A percentile compares a stretch with the other conserved stretches of the same genome.
These are phyloP conservation scores for Thereva nobilitata DNA, from an alignment of 2,888 invertebrate genomes.

Conservation along the genomic window DNA sequence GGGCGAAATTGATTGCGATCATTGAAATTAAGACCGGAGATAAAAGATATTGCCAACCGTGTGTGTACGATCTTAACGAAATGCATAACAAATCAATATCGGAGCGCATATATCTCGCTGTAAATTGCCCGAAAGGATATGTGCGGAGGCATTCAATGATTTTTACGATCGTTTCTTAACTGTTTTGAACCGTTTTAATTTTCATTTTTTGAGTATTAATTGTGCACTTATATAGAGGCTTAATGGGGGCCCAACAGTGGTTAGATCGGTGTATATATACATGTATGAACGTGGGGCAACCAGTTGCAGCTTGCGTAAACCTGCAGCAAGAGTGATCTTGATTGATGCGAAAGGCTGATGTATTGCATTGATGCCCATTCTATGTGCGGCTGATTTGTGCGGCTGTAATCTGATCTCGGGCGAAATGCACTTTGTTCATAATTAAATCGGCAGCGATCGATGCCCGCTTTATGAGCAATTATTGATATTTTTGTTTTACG, in stretches of 20 bases:
- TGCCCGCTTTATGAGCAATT: too few species aligned
- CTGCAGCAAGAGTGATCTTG: too few species aligned
- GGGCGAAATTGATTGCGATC: slow-evolving; percentile 28
- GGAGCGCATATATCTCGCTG: slow-evolving; percentile 17
- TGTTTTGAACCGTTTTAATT: slow-evolving; percentile 20
- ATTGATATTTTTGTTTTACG: too few species aligned
- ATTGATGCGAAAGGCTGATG: too few species aligned
- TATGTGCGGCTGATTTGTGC: too few species aligned
- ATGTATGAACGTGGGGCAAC: too few species aligned
- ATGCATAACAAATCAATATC: slow-evolving; percentile 33
- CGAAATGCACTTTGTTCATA: too few species aligned
- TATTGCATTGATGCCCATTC: too few species aligned
- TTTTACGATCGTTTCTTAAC: slow-evolving; percentile 32
- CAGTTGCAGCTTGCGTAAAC: too few species aligned
- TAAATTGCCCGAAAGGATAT: slow-evolving; percentile 26
- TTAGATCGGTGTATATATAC: background rate
- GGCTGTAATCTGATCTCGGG: too few species aligned
- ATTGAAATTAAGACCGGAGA: slow-evolving; percentile 20
- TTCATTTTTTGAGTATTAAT: slow-evolving; percentile 21
- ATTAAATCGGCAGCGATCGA: too few species aligned
- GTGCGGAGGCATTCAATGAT: slow-evolving; percentile 12
- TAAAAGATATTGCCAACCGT: slow-evolving; percentile 16
- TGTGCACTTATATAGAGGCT: slow-evolving; percentile 31
- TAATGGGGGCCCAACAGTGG: slow-evolving; percentile 14
- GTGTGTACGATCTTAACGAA: slow-evolving; percentile 20